Evolutionary conservation across 2,797 vertebrate species (phyloP), one percentile per base, ranked within the genome.

Genomic region (Ceyx erithaca): DNA sequence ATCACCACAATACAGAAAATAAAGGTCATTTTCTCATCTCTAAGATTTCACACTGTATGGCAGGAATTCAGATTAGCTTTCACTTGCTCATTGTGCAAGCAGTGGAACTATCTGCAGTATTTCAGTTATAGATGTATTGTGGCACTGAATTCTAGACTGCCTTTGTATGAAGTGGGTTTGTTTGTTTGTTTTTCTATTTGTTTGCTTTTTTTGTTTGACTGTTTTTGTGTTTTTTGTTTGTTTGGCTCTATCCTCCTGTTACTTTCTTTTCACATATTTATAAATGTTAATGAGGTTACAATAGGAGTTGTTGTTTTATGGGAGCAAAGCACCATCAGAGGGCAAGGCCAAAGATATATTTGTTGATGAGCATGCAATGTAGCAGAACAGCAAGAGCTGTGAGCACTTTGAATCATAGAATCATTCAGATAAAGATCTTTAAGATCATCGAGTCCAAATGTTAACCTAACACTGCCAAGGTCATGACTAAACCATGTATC

Each of bases 1-100:
- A 7, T 9, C 35, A n/a, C 14, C 52, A 17, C 25, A 6, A 17
- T 4, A 4, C 0, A 52, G n/a, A 20, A 52, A 9, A 23, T 10
- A 52, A 21, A 66, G 13, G 15, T 85, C 3, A 1, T 84, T 62
- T 92, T 43, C 49, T 66, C 11, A 37, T 30, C 41, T 49, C 59
- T 45, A 8, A 63, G n/a, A 37, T 76, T 81, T 66, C 21, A 14
- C 23, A 12, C 17, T 20, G 35, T 2, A 1, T 62, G 51, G 14
- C 28, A 26, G 0, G 1, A 70, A 35, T 90, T 85, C 71, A 45
- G 52, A 67, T 63, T 17, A 66, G 15, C 9, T 79, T 69, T 73
- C 48, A 23, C 16, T 64, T 51, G 31, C 16, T 8, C 0, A 1
- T 33, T 70, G 30, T 67, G 30, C 46, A 79, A 79, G 41, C 25